A percentile compares a stretch with the other conserved stretches of the same genome.
Conservation (phyloP, 2,888 invertebrate genomes). For the Chydorus sphaericus region DNA sequence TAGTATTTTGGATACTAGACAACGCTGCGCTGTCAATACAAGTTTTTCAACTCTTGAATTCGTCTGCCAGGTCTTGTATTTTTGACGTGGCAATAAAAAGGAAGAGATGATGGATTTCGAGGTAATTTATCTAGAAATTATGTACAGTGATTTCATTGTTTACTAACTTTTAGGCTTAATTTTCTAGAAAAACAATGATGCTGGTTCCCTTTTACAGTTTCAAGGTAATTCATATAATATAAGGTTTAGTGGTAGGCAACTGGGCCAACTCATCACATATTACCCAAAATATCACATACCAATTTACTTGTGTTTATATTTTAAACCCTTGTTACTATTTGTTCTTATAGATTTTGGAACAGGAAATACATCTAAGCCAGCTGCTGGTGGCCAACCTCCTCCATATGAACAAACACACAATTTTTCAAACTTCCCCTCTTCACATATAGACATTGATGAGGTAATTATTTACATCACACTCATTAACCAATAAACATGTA, state of each 20-base stretch:
- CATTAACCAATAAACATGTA: background rate
- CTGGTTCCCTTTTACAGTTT: conserved; percentile 16
- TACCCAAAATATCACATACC: background rate
- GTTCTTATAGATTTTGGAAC: background rate
- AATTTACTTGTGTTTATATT: background rate
- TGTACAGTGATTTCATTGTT: no score
- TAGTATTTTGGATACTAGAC: no score
- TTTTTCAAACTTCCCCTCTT: conserved; percentile 17
- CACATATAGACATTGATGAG: conserved; percentile 16
- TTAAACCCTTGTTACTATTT: background rate
- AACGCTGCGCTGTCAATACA: no score
- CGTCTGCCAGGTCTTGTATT: no score
- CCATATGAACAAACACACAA: conserved; percentile 15
- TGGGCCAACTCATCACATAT: background rate
- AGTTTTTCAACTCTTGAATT: no score
- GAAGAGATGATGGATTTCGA: no score
- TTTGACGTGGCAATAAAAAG: no score
- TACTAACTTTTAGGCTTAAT: background rate
- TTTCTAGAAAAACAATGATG: conserved; percentile 9
- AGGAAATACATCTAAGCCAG: conserved; percentile 1
- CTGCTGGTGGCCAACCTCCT: background rate
- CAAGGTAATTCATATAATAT: conserved; percentile 11
- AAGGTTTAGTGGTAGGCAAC: background rate
- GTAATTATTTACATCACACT: background rate
- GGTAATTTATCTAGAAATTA: no score